These are phyloP conservation scores for Pseudomyrmex pallidus DNA, from an alignment of 1,140 invertebrate genomes.

Conservation along the genomic window DNA sequence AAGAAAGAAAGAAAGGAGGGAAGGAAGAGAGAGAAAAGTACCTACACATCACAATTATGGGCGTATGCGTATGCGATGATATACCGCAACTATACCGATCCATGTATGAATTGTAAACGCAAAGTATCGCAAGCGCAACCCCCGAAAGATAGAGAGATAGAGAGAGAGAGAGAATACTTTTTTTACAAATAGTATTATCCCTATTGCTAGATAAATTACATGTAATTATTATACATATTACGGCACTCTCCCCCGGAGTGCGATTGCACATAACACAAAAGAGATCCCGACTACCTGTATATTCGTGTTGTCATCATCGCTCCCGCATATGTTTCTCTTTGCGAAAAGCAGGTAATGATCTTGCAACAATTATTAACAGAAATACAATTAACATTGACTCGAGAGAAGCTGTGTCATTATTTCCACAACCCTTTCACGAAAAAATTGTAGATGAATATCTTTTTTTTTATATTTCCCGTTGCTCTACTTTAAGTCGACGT, in stretches of 20 bases:
- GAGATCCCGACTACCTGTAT: conserved; percentile 80
- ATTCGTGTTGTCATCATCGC: conserved; percentile 80
- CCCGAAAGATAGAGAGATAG: not conserved
- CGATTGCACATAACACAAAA: conserved; percentile 80
- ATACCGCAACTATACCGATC: conserved; percentile 1
- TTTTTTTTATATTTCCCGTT: too few relatives aligned
- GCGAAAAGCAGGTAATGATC: conserved; percentile 58
- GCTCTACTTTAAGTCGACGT: too few relatives aligned
- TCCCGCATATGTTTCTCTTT: conserved; percentile 62
- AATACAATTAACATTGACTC: conserved; percentile 76
- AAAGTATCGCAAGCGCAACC: conserved; percentile 30
- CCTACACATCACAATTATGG: not conserved
- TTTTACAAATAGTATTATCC: conserved; percentile 80
- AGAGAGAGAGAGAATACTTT: conserved; percentile 76
- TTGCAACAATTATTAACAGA: conserved; percentile 75
- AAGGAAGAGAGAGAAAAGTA: not conserved
- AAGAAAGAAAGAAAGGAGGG: too few relatives aligned
- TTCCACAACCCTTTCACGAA: conserved; percentile 35
- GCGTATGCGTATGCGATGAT: conserved; percentile 47
- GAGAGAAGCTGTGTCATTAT: conserved; percentile 48
- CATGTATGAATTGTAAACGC: conserved; percentile 43
- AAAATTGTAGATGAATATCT: not conserved
- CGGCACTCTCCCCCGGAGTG: conserved; percentile 78
- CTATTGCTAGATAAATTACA: conserved; percentile 81
- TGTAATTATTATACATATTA: conserved; percentile 77